Evolutionary conservation across 2,797 vertebrate genomes (phyloP).

Genomic region (Paguma larvata): DNA sequence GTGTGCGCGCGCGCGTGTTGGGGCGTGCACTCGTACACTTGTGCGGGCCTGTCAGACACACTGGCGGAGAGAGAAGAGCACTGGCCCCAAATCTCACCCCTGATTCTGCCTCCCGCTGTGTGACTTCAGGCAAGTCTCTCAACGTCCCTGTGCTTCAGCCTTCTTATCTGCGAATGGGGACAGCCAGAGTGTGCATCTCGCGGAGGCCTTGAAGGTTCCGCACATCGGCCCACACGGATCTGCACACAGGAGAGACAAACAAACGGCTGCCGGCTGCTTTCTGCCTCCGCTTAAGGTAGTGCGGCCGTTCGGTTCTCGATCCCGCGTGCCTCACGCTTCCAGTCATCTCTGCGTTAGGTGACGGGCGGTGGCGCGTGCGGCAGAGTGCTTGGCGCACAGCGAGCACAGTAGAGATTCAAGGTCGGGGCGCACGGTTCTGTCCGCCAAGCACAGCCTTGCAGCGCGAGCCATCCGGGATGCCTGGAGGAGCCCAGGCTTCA

Average conservation of each 20-base stretch:
- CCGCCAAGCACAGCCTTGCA: rapidly evolving
- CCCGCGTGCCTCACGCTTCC: rapidly evolving
- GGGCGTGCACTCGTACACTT: rapidly evolving
- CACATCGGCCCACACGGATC: rapidly evolving
- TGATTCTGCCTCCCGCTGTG: not conserved
- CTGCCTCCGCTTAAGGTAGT: rapidly evolving
- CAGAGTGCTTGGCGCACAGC: rapidly evolving
- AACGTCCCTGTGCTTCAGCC: not conserved
- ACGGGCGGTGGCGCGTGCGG: rapidly evolving
- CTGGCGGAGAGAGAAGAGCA: rapidly evolving
- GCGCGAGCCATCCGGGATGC: rapidly evolving
- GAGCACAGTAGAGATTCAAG: not conserved
- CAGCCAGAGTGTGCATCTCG: rapidly evolving
- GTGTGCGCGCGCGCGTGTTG: not conserved
- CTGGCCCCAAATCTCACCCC: not conserved
- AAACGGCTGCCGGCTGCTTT: rapidly evolving
- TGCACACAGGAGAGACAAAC: not conserved
- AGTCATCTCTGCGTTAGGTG: rapidly evolving
- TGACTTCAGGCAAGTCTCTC: not conserved
- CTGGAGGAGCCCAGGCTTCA: not conserved
- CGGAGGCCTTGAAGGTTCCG: rapidly evolving
- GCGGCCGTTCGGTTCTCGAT: rapidly evolving
- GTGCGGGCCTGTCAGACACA: too few species aligned
- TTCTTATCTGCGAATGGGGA: not conserved
- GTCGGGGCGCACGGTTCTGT: not conserved